A percentile compares a stretch with the other conserved stretches of the same genome.
phyloP scores from a whole-genome alignment of 2,113 vertebrate genomes.

The Sphaerodactylus townsendi region DNA sequence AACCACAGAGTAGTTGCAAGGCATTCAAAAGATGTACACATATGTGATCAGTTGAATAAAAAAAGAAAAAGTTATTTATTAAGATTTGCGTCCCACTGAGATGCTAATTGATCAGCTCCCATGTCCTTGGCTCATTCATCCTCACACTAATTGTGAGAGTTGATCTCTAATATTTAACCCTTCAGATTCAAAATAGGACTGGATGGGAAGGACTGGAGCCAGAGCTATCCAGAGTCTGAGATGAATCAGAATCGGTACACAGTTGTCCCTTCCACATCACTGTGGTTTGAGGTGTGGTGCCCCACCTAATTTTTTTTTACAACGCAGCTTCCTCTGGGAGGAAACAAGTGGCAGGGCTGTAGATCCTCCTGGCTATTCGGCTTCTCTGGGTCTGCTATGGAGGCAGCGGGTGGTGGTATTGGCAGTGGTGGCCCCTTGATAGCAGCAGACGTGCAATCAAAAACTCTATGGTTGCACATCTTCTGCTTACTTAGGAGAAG shows the following conservation, averaged over 20 bases:
- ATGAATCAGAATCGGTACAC: neutral
- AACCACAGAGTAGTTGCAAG: neutral
- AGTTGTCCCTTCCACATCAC: too few species aligned
- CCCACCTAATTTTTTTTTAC: too few species aligned
- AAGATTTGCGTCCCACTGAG: neutral
- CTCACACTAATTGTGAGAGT: neutral
- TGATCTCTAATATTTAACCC: neutral
- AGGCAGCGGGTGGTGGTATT: too few species aligned
- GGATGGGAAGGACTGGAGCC: neutral
- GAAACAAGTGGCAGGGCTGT: too few species aligned
- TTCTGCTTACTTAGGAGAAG: neutral
- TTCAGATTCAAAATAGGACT: neutral
- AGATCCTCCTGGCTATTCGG: too few species aligned
- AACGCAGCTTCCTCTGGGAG: too few species aligned
- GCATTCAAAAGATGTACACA: neutral
- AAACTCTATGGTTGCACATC: neutral
- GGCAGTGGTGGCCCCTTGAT: too few species aligned
- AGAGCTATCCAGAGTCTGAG: neutral
- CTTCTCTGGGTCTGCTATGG: too few species aligned
- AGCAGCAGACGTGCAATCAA: too few species aligned
- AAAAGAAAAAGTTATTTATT: neutral
- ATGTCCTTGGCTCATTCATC: neutral
- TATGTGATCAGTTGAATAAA: neutral
- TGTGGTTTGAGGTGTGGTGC: too few species aligned
- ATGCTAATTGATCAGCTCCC: neutral